Conservation (phyloP, 2,797 vertebrate species). For the Trematomus bernacchii region DNA sequence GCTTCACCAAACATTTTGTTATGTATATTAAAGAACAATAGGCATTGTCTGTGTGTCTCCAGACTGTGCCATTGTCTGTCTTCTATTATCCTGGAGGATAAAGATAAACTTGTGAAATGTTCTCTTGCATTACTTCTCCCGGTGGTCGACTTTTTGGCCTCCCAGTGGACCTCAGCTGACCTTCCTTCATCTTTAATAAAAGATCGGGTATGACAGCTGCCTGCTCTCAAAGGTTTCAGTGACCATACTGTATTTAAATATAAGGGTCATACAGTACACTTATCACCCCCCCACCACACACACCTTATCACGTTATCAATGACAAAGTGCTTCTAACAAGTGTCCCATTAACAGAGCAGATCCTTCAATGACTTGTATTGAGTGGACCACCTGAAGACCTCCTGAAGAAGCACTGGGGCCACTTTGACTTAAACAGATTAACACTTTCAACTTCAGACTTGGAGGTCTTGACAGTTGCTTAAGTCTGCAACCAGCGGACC, state of each 20-base stretch:
- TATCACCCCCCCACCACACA: neutral
- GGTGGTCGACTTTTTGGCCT: constrained; percentile 23
- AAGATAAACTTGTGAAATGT: constrained; percentile 70
- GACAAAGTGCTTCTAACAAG: constrained; percentile 13
- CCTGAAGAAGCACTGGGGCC: constrained; percentile 35
- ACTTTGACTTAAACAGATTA: constrained; percentile 48
- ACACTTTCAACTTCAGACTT: constrained; percentile 40
- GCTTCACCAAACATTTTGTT: neutral
- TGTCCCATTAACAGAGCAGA: constrained; percentile 25
- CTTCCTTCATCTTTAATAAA: constrained; percentile 37
- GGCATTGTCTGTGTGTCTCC: neutral
- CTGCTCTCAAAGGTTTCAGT: constrained; percentile 26
- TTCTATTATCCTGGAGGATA: constrained; percentile 50
- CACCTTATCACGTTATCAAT: neutral
- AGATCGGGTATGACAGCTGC: constrained; percentile 48
- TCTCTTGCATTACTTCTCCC: constrained; percentile 35
- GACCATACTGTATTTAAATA: constrained; percentile 27
- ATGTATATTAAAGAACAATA: neutral
- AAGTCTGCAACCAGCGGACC: constrained; percentile 28
- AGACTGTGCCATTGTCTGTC: constrained; percentile 24
- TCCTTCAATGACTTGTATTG: constrained; percentile 51
- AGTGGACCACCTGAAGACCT: constrained; percentile 49
- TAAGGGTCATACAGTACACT: constrained; percentile 20
- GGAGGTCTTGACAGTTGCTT: constrained; percentile 18
- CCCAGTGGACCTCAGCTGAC: constrained; percentile 42